A percentile compares a stretch with the other conserved stretches of the same genome.
These are phyloP conservation scores for Cassiopea andromeda DNA, from an alignment of 30 jellyfish, hydroid and myxozoan genomes.

Conservation along the genomic window DNA sequence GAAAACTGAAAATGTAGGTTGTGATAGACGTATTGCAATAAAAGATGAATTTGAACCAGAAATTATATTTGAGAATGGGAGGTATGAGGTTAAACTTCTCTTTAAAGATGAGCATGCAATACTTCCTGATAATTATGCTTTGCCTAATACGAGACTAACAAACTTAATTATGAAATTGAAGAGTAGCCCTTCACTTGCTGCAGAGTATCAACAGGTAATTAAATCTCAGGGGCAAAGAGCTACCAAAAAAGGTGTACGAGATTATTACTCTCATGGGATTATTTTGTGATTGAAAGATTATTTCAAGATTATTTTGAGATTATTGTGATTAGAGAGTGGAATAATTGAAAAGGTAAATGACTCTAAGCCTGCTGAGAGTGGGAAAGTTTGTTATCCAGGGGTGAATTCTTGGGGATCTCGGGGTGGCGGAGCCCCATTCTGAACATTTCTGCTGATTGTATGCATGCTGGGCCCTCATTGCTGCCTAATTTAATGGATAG, in stretches of 20 bases:
- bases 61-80: background rate
- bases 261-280: no score
- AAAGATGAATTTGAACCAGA: constrained; percentile 35
- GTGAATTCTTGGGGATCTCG: no score
- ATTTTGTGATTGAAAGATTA: no score
- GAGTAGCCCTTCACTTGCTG: background rate
- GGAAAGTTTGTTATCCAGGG: background rate
- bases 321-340: constrained; percentile 3
- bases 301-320: no score
- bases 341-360: constrained; percentile 23
- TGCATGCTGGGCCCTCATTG: constrained; percentile 31
- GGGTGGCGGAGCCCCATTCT: no score
- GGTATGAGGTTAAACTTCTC: constrained; percentile 25
- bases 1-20: background rate
- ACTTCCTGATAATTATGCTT: constrained; percentile 31
- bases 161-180: background rate
- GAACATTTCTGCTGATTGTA: background rate
- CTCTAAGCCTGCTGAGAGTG: background rate
- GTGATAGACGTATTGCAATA: constrained; percentile 20
- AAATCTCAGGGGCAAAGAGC: no score
- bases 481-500: background rate
- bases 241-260: no score
- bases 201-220: background rate
- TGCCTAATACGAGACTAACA: background rate
- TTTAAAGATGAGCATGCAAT: constrained; percentile 12